Evolutionary conservation across 1,140 invertebrate genomes (phyloP).

Genomic region (Zophobas atratus): DNA sequence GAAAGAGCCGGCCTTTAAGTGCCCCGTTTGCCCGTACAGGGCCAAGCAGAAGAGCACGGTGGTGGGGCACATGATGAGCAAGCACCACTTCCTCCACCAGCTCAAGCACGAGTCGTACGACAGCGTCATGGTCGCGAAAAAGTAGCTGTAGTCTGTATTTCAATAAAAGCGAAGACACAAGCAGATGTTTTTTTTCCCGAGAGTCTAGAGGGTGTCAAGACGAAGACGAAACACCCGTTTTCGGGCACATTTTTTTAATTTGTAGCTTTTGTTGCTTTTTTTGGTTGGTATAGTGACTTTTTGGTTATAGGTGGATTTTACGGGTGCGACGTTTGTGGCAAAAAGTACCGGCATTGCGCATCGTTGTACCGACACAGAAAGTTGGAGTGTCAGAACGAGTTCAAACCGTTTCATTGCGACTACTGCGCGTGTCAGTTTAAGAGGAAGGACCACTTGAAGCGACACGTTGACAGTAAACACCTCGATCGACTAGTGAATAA

Average conservation of each 20-base stretch:
- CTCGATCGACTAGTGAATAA: neutral
- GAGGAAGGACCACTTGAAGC: slow-evolving; percentile 64
- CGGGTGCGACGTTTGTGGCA: slow-evolving; percentile 72
- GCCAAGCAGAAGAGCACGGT: slow-evolving; percentile 77
- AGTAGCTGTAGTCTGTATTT: slow-evolving; percentile 12
- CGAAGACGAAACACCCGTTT: neutral
- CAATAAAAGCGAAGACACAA: slow-evolving; percentile 1
- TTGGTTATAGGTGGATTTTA: slow-evolving; percentile 8
- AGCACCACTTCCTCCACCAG: slow-evolving; percentile 25
- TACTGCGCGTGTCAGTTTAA: slow-evolving; percentile 65
- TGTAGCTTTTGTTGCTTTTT: slow-evolving; percentile 63
- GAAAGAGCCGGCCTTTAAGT: slow-evolving; percentile 63
- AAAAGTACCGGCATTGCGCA: slow-evolving; percentile 71
- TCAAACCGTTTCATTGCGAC: slow-evolving; percentile 68
- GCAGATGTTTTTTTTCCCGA: neutral
- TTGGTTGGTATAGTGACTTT: neutral
- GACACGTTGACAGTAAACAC: slow-evolving; percentile 19
- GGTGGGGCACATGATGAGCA: slow-evolving; percentile 29
- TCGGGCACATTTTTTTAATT: neutral
- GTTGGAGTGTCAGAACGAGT: slow-evolving; percentile 75
- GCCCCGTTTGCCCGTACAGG: slow-evolving; percentile 83
- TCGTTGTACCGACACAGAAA: slow-evolving; percentile 74
- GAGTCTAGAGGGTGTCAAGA: neutral
- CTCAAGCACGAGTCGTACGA: slow-evolving; percentile 14
- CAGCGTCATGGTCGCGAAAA: slow-evolving; percentile 2